A percentile compares a stretch with the other conserved stretches of the same genome.
Evolutionary conservation across 1,140 invertebrate genomes (phyloP).

Genomic region (Hirudo medicinalis): DNA sequence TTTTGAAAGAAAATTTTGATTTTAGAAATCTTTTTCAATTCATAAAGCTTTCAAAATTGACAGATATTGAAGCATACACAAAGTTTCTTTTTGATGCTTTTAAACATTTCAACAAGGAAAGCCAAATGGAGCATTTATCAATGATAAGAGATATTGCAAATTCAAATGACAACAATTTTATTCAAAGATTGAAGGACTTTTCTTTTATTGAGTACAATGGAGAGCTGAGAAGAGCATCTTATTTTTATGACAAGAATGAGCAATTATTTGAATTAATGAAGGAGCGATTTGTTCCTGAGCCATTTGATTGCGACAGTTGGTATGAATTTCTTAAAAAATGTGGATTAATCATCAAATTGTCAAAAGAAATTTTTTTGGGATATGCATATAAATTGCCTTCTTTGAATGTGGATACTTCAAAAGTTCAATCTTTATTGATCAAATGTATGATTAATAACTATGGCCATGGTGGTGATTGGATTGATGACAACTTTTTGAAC

Average conservation of each 20-base stretch:
- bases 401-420: not conserved
- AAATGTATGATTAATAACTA: not conserved
- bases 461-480: not conserved
- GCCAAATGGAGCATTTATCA: not conserved
- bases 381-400: constrained; percentile 1
- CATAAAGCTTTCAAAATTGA: not conserved
- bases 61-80: not conserved
- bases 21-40: not conserved
- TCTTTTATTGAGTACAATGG: not conserved
- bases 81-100: not conserved
- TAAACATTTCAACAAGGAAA: not conserved
- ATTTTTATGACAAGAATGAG: not conserved
- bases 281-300: constrained; percentile 18
- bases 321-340: constrained; percentile 17
- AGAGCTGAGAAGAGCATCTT: not conserved
- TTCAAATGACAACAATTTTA: not conserved
- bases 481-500: not conserved
- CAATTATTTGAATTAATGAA: not conserved
- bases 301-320: constrained; percentile 15
- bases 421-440: not conserved
- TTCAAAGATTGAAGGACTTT: not conserved
- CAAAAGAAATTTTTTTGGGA: not conserved
- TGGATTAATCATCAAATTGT: not conserved
- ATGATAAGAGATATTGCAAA: not conserved
- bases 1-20: not conserved